A percentile compares a stretch with the other conserved stretches of the same genome.
Evolutionary conservation across 1,140 invertebrate genomes (phyloP).

Genomic region (Nymphalis io): DNA sequence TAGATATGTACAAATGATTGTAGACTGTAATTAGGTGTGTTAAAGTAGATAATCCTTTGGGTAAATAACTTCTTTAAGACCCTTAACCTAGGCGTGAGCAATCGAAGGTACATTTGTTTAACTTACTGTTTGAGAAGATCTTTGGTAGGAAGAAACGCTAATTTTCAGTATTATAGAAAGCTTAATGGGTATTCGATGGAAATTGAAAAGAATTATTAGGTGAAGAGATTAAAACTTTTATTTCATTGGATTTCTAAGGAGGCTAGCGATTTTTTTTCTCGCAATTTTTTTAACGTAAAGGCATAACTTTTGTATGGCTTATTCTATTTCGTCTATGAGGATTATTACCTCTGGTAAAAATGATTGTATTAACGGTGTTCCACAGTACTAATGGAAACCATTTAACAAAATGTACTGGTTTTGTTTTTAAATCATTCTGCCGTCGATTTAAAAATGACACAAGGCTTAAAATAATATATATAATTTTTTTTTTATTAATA

Average conservation of each 20-base stretch:
- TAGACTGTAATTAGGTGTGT: constrained; percentile 1
- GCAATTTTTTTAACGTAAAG: neutral
- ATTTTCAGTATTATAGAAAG: constrained; percentile 24
- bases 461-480: no score
- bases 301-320: no score
- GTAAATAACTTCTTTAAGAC: constrained; percentile 11
- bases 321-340: no score
- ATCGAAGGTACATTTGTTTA: constrained; percentile 40
- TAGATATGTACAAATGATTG: constrained; percentile 9
- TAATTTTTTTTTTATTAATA: no score
- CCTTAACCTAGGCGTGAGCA: constrained; percentile 14
- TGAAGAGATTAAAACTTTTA: neutral
- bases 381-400: no score
- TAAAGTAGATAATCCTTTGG: constrained; percentile 15
- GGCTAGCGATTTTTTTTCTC: no score
- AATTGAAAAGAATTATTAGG: neutral
- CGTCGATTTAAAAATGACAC: no score
- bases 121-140: constrained; percentile 40
- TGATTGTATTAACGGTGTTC: no score
- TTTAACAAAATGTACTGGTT: no score
- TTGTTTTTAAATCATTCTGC: no score
- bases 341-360: no score
- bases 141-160: constrained; percentile 29
- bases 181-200: constrained; percentile 7
- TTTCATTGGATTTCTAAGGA: no score